These are phyloP conservation scores for Mystacornis crossleyi DNA, from an alignment of 2,113 vertebrate species.

Conservation along the genomic window DNA sequence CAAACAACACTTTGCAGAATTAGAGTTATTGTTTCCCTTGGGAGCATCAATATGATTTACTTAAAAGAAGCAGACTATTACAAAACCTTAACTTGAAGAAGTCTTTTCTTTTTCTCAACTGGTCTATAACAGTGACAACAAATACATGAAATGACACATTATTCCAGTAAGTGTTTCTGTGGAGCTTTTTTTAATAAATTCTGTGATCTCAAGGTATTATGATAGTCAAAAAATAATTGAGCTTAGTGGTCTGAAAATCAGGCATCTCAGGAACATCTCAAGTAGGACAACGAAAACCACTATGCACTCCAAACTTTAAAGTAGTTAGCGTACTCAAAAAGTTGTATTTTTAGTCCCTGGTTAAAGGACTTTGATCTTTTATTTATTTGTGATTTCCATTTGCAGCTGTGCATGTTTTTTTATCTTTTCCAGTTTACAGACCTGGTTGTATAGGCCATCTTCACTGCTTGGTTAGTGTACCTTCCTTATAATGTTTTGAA, in stretches of 20 bases:
- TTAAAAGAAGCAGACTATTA: neutral
- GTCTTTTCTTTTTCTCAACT: neutral
- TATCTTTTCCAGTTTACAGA: neutral
- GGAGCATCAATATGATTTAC: neutral
- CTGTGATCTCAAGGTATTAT: neutral
- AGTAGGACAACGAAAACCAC: neutral
- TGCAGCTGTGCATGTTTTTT: neutral
- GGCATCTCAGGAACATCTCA: neutral
- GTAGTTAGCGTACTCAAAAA: neutral
- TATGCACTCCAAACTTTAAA: neutral
- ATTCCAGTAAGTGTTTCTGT: neutral
- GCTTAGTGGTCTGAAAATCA: neutral
- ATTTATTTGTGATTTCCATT: neutral
- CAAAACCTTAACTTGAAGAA: neutral
- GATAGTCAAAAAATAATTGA: neutral
- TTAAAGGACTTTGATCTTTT: neutral
- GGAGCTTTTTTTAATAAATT: neutral
- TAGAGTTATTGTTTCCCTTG: neutral
- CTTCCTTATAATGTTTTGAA: neutral
- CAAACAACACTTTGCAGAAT: neutral
- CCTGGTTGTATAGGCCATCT: neutral
- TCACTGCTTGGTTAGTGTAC: neutral
- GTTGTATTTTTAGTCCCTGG: neutral
- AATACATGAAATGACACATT: neutral
- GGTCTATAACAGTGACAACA: neutral